Percentiles rank a stretch among this genome's conserved stretches.
Evolutionary conservation across 53 echinoderm and acorn worm genomes (phyloP).

Genomic region (Luidia sarsii): DNA sequence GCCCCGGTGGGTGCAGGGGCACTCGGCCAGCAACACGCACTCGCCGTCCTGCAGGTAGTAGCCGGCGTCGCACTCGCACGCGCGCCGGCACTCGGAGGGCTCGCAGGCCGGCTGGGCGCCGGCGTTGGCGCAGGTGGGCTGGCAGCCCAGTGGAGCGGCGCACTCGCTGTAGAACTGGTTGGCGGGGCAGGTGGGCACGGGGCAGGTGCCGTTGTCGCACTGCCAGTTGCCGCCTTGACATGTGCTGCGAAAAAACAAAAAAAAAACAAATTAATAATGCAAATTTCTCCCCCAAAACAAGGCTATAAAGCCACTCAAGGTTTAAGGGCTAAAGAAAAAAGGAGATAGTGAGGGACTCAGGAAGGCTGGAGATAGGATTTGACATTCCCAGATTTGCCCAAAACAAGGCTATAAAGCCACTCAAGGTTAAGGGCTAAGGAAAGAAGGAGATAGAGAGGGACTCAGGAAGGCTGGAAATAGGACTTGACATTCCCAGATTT

Average conservation of each 20-base stretch:
- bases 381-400: no score
- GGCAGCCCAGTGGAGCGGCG: neutral
- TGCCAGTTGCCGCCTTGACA: conserved; percentile 44
- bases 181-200: conserved; percentile 14
- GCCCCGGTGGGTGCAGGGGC: conserved; percentile 60
- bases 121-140: conserved; percentile 25
- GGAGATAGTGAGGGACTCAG: no score
- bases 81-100: neutral
- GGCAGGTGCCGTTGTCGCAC: conserved; percentile 33
- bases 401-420: no score
- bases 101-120: conserved; percentile 13
- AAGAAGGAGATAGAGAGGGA: no score
- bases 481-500: no score
- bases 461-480: no score
- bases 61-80: conserved; percentile 7
- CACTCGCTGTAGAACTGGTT: conserved; percentile 46
- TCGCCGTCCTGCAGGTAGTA: conserved; percentile 47
- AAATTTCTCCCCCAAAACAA: no score
- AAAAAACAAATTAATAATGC: neutral
- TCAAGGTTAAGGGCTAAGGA: no score
- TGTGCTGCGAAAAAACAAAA: conserved; percentile 3
- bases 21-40: conserved; percentile 57
- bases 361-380: no score
- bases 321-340: no score
- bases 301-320: no score